phyloP scores from a whole-genome alignment of 2,888 invertebrate genomes.

The Epistrophella euchroma region DNA sequence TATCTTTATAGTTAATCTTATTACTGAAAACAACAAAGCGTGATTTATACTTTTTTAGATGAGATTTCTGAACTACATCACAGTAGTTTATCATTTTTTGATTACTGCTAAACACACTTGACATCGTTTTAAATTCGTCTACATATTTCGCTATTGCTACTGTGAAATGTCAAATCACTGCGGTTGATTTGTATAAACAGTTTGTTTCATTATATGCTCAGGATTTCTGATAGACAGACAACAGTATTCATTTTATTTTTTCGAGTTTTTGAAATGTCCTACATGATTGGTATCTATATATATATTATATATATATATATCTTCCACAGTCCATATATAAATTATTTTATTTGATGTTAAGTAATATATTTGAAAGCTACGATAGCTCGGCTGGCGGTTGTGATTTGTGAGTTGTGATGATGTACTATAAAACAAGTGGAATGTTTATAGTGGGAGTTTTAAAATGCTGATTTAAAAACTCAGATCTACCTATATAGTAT shows the following conservation, averaged over 20 bases:
- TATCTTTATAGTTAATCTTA: no score
- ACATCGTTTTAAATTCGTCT: neutral
- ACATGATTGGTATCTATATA: neutral
- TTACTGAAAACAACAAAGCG: neutral
- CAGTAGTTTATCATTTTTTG: neutral
- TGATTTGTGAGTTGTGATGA: neutral
- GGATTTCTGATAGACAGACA: constrained; percentile 31
- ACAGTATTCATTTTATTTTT: neutral
- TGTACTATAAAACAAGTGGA: constrained; percentile 15
- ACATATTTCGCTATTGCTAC: neutral
- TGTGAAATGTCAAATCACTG: constrained; percentile 10
- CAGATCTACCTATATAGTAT: neutral
- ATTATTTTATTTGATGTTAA: constrained; percentile 53
- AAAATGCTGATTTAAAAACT: constrained; percentile 1
- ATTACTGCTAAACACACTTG: neutral
- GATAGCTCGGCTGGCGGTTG: neutral
- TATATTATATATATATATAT: constrained; percentile 3
- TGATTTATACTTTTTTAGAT: neutral
- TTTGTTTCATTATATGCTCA: constrained; percentile 8
- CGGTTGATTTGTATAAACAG: constrained; percentile 1
- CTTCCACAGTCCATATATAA: constrained; percentile 13
- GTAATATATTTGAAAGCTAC: constrained; percentile 44
- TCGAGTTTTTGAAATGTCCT: constrained; percentile 13
- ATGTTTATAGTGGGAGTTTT: constrained; percentile 22
- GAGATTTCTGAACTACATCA: neutral